Conservation (phyloP, 2,113 vertebrate species). For the Prunella himalayana region DNA sequence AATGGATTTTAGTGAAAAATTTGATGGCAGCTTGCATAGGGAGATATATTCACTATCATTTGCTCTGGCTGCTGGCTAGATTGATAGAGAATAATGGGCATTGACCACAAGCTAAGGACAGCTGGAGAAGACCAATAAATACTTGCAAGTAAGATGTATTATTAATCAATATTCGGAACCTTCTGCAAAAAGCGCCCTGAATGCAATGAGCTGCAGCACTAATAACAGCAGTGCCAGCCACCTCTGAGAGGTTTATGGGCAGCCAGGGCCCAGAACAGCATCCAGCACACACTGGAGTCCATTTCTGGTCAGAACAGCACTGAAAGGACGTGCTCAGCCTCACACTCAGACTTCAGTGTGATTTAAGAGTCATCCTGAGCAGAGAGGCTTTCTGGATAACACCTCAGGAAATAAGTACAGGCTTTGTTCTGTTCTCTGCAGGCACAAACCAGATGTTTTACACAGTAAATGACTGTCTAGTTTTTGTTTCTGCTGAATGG, state of each 20-base stretch:
- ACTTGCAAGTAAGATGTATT: conserved; percentile 52
- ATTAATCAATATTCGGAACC: conserved; percentile 51
- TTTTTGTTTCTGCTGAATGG: conserved; percentile 4
- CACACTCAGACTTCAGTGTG: neutral
- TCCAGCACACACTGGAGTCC: neutral
- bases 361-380: conserved; percentile 5
- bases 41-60: conserved; percentile 42
- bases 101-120: conserved; percentile 52
- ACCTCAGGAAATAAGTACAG: neutral
- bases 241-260: neutral
- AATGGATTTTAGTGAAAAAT: conserved; percentile 41
- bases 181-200: conserved; percentile 25
- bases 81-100: conserved; percentile 54
- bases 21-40: conserved; percentile 21
- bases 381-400: neutral
- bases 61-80: conserved; percentile 21
- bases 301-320: neutral
- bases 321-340: neutral
- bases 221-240: neutral
- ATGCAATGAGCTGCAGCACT: conserved; percentile 45
- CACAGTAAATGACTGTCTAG: neutral
- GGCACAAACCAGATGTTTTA: conserved; percentile 30
- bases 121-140: conserved; percentile 49
- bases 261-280: conserved; percentile 1
- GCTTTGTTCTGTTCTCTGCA: neutral